Conservation (phyloP, 2,888 invertebrate species). For the Gerris lacustris region DNA sequence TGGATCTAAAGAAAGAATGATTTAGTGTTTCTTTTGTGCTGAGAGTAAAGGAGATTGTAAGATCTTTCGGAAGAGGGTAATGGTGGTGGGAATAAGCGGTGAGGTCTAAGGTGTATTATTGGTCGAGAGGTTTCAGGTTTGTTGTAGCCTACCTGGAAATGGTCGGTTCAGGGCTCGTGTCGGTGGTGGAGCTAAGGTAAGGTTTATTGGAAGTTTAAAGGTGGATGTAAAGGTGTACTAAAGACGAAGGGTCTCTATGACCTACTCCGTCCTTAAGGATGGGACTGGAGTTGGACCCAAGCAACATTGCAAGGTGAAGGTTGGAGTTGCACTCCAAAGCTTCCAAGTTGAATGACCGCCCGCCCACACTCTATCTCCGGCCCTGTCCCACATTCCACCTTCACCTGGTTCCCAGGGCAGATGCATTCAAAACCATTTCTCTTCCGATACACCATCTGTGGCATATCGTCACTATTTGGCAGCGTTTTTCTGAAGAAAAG, state of each 20-base stretch:
- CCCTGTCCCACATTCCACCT: constrained; percentile 3
- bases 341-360: neutral
- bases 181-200: neutral
- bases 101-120: too few relatives aligned
- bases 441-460: neutral
- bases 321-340: neutral
- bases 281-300: too few relatives aligned
- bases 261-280: too few relatives aligned
- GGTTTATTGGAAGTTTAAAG: neutral
- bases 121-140: too few relatives aligned
- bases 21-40: constrained; percentile 1
- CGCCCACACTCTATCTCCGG: neutral
- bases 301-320: too few relatives aligned
- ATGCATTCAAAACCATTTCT: neutral
- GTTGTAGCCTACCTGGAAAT: neutral
- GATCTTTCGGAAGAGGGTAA: neutral
- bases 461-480: too few relatives aligned
- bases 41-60: neutral
- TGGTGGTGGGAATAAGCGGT: neutral
- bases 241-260: too few relatives aligned
- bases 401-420: neutral
- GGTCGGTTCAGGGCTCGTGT: neutral
- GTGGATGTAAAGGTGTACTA: neutral
- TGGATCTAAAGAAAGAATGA: neutral
- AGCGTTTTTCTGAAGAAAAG: too few relatives aligned